phyloP scores from a whole-genome alignment of 2,797 vertebrate genomes.

The Melanotaenia pygmaea region DNA sequence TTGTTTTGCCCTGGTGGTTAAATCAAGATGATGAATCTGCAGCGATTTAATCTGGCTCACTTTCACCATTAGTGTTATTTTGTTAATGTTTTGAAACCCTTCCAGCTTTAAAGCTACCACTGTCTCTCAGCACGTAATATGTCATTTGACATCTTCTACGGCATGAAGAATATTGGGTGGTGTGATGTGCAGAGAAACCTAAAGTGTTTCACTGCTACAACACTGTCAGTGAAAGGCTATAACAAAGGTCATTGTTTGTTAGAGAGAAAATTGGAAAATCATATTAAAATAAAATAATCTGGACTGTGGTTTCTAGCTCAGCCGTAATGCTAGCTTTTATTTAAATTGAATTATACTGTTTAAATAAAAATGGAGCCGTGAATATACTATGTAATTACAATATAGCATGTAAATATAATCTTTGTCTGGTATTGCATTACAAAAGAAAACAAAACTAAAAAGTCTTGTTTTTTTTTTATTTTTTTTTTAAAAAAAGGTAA shows the following conservation, averaged over 20 bases:
- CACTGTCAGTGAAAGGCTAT: neutral
- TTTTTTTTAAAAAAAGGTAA: no score
- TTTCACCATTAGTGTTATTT: neutral
- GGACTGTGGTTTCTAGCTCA: neutral
- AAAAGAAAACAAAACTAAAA: no score
- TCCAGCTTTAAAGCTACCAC: neutral
- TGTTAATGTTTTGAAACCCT: constrained; percentile 3
- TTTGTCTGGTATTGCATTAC: no score
- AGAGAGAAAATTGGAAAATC: no score
- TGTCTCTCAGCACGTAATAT: neutral
- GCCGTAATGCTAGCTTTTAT: no score
- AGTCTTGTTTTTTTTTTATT: no score
- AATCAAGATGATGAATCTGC: constrained; percentile 1
- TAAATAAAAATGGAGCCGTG: neutral
- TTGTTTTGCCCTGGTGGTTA: constrained; percentile 15
- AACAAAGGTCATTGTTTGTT: no score
- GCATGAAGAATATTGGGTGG: neutral
- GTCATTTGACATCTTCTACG: neutral
- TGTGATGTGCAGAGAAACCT: no score
- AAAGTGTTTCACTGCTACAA: neutral
- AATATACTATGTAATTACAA: neutral
- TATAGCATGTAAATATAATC: neutral
- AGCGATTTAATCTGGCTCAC: neutral
- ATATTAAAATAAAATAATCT: no score
- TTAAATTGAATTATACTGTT: neutral